Evolutionary conservation across 2,888 invertebrate species (phyloP).

Genomic region (Tipula helvola): DNA sequence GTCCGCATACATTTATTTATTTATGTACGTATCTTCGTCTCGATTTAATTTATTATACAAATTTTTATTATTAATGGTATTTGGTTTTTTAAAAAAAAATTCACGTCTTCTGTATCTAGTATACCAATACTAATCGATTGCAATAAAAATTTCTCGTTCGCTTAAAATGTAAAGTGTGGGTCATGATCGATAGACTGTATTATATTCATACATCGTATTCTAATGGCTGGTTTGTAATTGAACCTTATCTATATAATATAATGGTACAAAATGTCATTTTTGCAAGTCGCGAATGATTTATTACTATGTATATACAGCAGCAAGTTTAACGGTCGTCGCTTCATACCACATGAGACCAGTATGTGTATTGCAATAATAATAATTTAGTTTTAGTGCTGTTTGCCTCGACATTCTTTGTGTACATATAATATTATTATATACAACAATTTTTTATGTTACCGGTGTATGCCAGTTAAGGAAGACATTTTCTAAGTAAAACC

Average conservation of each 20-base stretch:
- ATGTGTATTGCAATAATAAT: background rate
- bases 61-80: background rate
- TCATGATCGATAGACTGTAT: background rate
- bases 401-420: background rate
- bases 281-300: background rate
- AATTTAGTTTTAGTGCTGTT: background rate
- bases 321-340: background rate
- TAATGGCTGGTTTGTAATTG: background rate
- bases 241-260: background rate
- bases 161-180: background rate
- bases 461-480: background rate
- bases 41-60: background rate
- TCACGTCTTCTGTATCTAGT: background rate
- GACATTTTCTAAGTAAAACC: background rate
- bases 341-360: background rate
- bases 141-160: background rate
- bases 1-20: background rate
- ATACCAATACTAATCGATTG: background rate
- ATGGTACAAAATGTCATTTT: background rate
- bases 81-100: background rate
- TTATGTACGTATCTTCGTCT: background rate
- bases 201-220: background rate
- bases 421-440: background rate
- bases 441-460: background rate
- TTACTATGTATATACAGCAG: background rate